These are phyloP conservation scores for Trematocara nigrifrons DNA, from an alignment of 2,113 vertebrate species.

Conservation along the genomic window DNA sequence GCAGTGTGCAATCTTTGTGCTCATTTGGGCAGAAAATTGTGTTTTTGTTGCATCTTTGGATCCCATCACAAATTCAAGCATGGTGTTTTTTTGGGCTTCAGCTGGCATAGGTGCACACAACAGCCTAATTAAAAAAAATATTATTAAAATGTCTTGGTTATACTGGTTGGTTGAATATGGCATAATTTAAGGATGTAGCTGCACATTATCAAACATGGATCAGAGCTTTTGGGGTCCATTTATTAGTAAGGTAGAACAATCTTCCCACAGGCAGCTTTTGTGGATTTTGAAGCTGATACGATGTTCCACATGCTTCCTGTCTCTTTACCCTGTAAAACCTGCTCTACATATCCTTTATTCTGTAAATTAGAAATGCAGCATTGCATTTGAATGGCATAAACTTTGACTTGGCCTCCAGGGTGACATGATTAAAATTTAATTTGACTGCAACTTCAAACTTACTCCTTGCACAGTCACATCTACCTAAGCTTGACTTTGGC, in stretches of 20 bases:
- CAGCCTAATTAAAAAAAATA: neutral
- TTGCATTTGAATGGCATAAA: neutral
- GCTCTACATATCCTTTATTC: neutral
- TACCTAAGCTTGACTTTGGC: neutral
- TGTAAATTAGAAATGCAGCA: neutral
- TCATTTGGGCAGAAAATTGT: neutral
- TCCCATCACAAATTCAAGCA: neutral
- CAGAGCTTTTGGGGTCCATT: neutral
- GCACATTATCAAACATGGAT: neutral
- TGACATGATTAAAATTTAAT: too few species aligned
- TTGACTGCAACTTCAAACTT: neutral
- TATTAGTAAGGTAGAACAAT: neutral
- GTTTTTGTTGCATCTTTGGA: neutral
- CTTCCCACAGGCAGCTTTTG: neutral
- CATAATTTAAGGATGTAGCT: neutral
- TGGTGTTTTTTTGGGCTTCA: neutral
- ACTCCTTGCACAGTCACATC: neutral
- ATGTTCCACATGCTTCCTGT: neutral
- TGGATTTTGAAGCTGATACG: neutral
- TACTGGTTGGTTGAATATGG: neutral
- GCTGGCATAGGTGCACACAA: neutral
- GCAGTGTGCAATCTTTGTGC: neutral
- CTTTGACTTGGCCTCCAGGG: too few species aligned
- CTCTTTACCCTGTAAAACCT: neutral
- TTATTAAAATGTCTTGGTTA: neutral